phyloP scores from a whole-genome alignment of 2,797 vertebrate species.

The Hippocampus kuda region DNA sequence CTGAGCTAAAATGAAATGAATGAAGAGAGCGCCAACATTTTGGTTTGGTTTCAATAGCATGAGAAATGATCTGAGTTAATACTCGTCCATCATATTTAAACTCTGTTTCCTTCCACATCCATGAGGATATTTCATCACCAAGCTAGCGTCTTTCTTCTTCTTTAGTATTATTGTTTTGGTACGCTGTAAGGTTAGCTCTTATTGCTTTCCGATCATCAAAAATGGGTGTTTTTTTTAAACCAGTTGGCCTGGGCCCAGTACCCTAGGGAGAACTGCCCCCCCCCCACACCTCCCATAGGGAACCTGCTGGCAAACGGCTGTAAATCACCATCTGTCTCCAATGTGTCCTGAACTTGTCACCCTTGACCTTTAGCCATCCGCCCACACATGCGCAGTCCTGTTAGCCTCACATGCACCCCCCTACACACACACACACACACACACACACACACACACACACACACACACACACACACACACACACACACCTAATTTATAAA shows the following conservation, averaged over 20 bases:
- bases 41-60: background rate
- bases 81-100: background rate
- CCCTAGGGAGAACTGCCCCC: background rate
- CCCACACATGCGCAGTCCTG: constrained; percentile 32
- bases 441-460: no score
- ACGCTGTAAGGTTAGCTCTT: background rate
- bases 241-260: constrained; percentile 10
- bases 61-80: background rate
- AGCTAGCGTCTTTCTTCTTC: background rate
- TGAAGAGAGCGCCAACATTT: no score
- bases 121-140: background rate
- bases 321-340: constrained; percentile 63
- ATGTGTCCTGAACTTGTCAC: constrained; percentile 45
- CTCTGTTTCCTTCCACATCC: background rate
- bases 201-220: background rate
- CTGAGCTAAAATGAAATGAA: no score
- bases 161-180: background rate
- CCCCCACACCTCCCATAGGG: constrained; percentile 11
- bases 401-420: constrained; percentile 10
- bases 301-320: constrained; percentile 26
- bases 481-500: background rate
- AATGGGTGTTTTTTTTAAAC: constrained; percentile 8
- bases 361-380: constrained; percentile 49
- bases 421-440: constrained; percentile 11
- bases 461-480: no score